These are phyloP conservation scores for Magallana nippona DNA, from an alignment of 2,888 invertebrate genomes.

Conservation along the genomic window DNA sequence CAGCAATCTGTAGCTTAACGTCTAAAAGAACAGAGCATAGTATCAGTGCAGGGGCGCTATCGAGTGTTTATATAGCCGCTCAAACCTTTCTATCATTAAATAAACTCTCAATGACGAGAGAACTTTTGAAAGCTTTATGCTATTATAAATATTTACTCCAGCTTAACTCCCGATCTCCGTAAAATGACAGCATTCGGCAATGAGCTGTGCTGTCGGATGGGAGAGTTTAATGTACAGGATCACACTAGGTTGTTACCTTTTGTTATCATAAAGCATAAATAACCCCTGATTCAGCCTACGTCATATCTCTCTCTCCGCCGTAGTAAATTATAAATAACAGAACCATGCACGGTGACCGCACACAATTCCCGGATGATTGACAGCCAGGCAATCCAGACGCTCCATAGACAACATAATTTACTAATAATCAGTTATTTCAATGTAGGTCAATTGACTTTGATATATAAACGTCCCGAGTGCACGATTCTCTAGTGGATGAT, in stretches of 20 bases:
- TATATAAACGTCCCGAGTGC: neutral
- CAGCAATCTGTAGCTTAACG: neutral
- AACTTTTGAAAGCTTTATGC: slow-evolving; percentile 23
- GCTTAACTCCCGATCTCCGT: neutral
- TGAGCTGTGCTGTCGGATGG: neutral
- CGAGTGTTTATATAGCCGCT: slow-evolving; percentile 18
- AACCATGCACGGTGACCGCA: slow-evolving; percentile 13
- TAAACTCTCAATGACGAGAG: slow-evolving; percentile 21
- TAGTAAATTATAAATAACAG: slow-evolving; percentile 15
- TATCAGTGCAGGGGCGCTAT: neutral
- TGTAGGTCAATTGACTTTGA: slow-evolving; percentile 30
- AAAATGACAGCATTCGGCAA: neutral
- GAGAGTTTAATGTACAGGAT: neutral
- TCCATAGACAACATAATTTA: slow-evolving; percentile 23
- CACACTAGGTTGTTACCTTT: neutral
- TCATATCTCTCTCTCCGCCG: slow-evolving; percentile 15
- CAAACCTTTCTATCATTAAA: slow-evolving; percentile 24
- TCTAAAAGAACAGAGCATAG: neutral
- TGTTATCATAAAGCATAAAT: slow-evolving; percentile 21
- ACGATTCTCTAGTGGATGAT: slow-evolving; percentile 12
- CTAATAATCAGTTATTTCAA: slow-evolving; percentile 25
- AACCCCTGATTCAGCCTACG: neutral
- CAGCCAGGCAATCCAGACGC: neutral
- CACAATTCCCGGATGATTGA: slow-evolving; percentile 18
- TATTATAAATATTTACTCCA: slow-evolving; percentile 29